Conservation (phyloP, 2,113 vertebrate genomes). For the Nothobranchius kuhntae region DNA sequence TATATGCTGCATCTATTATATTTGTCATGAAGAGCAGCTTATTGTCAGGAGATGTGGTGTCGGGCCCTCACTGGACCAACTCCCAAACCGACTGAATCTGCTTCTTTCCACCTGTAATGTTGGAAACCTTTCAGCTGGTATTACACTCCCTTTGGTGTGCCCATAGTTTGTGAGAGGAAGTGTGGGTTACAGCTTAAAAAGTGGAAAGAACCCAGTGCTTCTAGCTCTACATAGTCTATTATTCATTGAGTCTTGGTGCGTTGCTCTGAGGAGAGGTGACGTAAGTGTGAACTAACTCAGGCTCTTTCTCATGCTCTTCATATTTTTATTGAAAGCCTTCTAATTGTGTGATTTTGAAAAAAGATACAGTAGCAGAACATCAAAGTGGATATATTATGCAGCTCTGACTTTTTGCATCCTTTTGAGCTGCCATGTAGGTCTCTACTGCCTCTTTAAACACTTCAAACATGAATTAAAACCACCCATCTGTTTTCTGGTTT, state of each 20-base stretch:
- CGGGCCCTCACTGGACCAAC: not conserved
- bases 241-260: conserved; percentile 41
- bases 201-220: conserved; percentile 25
- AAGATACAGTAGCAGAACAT: no score
- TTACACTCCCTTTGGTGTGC: conserved; percentile 27
- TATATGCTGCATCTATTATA: conserved; percentile 18
- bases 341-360: no score
- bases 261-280: conserved; percentile 25
- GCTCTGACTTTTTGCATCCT: no score
- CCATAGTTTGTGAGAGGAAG: conserved; percentile 32
- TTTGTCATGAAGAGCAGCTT: conserved; percentile 15
- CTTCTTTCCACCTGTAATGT: conserved; percentile 15
- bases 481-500: no score
- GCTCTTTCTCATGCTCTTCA: no score
- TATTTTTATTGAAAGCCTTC: no score
- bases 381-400: no score
- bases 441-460: no score
- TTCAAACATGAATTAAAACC: no score
- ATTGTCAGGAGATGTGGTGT: conserved; percentile 28
- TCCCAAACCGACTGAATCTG: conserved; percentile 2
- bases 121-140: conserved; percentile 24
- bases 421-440: no score
- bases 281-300: not conserved
- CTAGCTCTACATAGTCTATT: conserved; percentile 63
- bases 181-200: conserved; percentile 56